phyloP scores from a whole-genome alignment of 2,888 invertebrate species.

The Biston betularia region DNA sequence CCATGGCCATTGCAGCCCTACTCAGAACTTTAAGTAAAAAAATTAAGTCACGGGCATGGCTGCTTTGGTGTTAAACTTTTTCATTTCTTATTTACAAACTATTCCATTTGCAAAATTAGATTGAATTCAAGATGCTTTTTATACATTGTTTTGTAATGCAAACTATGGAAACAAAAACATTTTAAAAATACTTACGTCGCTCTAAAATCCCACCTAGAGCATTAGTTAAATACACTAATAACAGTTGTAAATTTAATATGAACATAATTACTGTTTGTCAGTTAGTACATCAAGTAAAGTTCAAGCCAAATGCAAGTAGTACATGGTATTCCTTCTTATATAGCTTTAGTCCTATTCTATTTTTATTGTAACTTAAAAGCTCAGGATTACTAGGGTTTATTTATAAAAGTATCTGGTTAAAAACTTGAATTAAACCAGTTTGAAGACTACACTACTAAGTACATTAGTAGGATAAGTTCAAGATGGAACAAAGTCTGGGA shows the following conservation, averaged over 20 bases:
- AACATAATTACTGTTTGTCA: background rate
- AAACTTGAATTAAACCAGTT: slow-evolving; percentile 9
- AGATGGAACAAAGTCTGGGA: background rate
- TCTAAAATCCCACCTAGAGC: background rate
- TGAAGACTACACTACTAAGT: background rate
- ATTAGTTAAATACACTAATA: slow-evolving; percentile 1
- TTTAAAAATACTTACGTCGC: slow-evolving; percentile 4
- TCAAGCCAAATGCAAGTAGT: background rate
- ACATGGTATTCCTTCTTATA: background rate
- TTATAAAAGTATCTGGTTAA: background rate
- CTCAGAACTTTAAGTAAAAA: too few relatives aligned
- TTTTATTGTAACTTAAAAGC: background rate
- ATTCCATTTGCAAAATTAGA: too few relatives aligned
- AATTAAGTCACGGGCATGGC: too few relatives aligned
- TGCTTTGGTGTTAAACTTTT: too few relatives aligned
- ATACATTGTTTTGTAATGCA: too few relatives aligned
- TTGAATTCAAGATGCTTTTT: too few relatives aligned
- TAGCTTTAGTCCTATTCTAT: slow-evolving; percentile 1
- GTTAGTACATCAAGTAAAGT: background rate
- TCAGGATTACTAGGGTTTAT: background rate
- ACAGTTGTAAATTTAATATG: background rate
- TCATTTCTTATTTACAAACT: too few relatives aligned
- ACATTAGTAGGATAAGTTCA: background rate
- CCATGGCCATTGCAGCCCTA: too few relatives aligned
- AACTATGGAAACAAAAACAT: too few relatives aligned